A percentile compares a stretch with the other conserved stretches of the same genome.
Conservation (phyloP, 2,888 invertebrate species). For the Brassicogethes aeneus region DNA sequence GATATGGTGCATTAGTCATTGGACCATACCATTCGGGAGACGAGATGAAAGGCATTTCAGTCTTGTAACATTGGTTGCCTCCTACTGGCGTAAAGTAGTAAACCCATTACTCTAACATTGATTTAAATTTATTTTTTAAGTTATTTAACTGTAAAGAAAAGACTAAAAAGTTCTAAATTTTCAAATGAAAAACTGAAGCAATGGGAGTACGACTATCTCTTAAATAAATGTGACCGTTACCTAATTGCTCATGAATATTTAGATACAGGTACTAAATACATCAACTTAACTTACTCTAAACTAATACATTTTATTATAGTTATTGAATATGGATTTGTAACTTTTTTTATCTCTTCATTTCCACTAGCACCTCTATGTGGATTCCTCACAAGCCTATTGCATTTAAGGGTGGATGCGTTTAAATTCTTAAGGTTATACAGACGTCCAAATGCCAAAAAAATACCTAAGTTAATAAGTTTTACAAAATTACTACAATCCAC, state of each 20-base stretch:
- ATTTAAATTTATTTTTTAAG: no score
- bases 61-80: no score
- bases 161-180: no score
- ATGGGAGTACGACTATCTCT: constrained; percentile 36
- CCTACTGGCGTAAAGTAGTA: no score
- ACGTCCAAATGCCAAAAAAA: constrained; percentile 10
- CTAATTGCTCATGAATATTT: constrained; percentile 32
- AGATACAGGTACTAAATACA: no score
- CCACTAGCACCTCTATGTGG: constrained; percentile 58
- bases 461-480: background rate
- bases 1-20: no score
- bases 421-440: constrained; percentile 16
- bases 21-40: no score
- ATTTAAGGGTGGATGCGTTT: constrained; percentile 40
- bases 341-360: constrained; percentile 58
- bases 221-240: constrained; percentile 27
- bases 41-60: no score
- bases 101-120: no score
- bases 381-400: constrained; percentile 52
- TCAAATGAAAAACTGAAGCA: no score
- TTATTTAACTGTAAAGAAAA: no score
- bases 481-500: constrained; percentile 21
- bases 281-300: no score
- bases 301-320: constrained; percentile 44
- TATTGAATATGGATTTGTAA: constrained; percentile 57